Base-by-base conservation (phyloP, 2,888 invertebrate genomes). In the Hydraecia micacea region DNA sequence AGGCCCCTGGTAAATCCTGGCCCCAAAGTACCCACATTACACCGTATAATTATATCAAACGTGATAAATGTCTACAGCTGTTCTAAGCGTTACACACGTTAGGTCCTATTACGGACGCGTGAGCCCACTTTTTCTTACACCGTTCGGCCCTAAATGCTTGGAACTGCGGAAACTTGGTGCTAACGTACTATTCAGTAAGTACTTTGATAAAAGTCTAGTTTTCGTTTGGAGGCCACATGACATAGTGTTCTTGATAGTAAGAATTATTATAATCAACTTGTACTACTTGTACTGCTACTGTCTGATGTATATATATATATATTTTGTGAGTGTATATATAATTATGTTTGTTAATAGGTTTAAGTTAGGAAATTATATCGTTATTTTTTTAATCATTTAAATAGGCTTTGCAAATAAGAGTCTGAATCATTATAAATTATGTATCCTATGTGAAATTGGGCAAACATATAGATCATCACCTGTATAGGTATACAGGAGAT, bases 111-210 rank as follows among this genome's bases (percentile, higher is more conserved):
- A 36, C 36, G 36, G 36, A 36, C 36, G 36, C 3, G 36, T 36
- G 36, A 36, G 36, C 1, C 36, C 1, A 36, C 36, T 36, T 36
- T 36, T 36, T 36, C 36, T 2, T 36, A 36, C 36, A 36, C 36
- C n/a, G 32, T 69, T 74, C 28, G 13, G 36, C 13, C 42, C 39
- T 75, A 86, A 82, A 82, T 65, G 67, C 71, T 66, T 55, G 55
- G 49, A n/a, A 28, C 39, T 28, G n/a, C 49, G 42, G 32, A 72
- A 84, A 58, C 32, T 72, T 84, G 28, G 18, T 69, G 32, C 25
- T 66, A 36, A 39, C 49, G 21, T 60, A 60, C 76, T 60, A 46
- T 60, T 75, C 69, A 67, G n/a, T 66, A 36, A 67, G 67, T 67
- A 62, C 79, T 81, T 62, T 8, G 46, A 58, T 72, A 28, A 42